Percentiles rank a stretch among this genome's conserved stretches.
Conservation (phyloP, 2,113 vertebrate species). For the Alosa alosa region DNA sequence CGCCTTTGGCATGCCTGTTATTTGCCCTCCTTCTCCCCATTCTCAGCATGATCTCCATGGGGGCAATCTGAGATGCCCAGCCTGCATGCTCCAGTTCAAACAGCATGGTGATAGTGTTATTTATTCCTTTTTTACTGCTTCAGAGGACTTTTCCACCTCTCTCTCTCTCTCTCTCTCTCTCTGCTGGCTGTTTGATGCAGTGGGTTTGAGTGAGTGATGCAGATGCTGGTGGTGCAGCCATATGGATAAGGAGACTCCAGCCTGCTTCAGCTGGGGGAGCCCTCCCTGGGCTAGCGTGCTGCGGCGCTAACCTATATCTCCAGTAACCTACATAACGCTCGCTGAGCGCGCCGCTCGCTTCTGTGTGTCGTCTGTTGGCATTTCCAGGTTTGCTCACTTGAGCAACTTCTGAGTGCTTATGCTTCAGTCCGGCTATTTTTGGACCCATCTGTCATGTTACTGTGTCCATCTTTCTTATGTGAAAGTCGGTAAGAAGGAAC, state of each 20-base stretch:
- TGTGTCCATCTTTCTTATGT: conserved; percentile 3
- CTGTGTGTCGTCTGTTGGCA: background rate
- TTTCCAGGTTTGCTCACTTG: conserved; percentile 25
- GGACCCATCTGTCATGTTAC: background rate
- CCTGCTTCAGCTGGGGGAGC: background rate
- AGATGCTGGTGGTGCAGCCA: background rate
- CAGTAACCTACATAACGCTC: conserved; percentile 6
- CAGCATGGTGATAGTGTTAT: background rate
- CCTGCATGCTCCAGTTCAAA: conserved; percentile 29
- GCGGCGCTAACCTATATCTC: background rate
- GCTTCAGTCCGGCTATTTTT: background rate
- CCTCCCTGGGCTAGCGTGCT: background rate
- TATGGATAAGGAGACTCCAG: background rate
- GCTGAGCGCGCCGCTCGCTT: background rate
- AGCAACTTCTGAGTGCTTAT: conserved; percentile 5
- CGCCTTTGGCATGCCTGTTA: conserved; percentile 50
- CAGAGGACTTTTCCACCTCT: background rate
- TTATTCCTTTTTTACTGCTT: conserved; percentile 21
- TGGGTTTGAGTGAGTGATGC: background rate
- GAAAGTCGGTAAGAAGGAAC: background rate
- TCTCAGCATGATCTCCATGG: conserved; percentile 13
- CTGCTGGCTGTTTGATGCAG: conserved; percentile 26
- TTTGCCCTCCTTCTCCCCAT: conserved; percentile 31
- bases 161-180: background rate
- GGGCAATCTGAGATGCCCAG: conserved; percentile 18